phyloP scores from a whole-genome alignment of 2,113 vertebrate genomes.

The Pseudois nayaur region DNA sequence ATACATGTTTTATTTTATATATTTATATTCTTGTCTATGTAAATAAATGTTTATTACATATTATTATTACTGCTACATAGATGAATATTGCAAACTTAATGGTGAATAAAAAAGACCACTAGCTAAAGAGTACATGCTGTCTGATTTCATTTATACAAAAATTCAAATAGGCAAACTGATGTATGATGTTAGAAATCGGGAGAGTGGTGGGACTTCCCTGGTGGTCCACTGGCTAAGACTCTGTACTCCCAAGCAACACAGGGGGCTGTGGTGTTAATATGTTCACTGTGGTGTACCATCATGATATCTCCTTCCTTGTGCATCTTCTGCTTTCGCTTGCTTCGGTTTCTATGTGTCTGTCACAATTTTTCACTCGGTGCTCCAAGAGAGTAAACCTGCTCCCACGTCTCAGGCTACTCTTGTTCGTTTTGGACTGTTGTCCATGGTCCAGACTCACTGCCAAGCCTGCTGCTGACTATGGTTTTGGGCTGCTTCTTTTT shows the following conservation, averaged over 20 bases:
- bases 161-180: neutral
- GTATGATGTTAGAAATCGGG: neutral
- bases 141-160: neutral
- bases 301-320: too few relatives aligned
- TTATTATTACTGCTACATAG: too few relatives aligned
- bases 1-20: neutral
- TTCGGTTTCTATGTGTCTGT: neutral
- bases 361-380: too few relatives aligned
- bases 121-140: neutral
- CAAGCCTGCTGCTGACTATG: neutral
- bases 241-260: neutral
- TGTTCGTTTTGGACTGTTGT: too few relatives aligned
- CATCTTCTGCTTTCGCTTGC: neutral
- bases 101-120: neutral
- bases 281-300: too few relatives aligned
- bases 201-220: neutral
- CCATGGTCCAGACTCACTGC: neutral
- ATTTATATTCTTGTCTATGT: neutral
- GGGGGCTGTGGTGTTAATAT: neutral
- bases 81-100: neutral
- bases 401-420: neutral
- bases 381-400: neutral
- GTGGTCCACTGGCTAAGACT: neutral
- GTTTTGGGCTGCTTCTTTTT: neutral
- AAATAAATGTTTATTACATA: neutral